Base-by-base conservation (phyloP, 2,888 invertebrate genomes). In the Diarsia rubi region DNA sequence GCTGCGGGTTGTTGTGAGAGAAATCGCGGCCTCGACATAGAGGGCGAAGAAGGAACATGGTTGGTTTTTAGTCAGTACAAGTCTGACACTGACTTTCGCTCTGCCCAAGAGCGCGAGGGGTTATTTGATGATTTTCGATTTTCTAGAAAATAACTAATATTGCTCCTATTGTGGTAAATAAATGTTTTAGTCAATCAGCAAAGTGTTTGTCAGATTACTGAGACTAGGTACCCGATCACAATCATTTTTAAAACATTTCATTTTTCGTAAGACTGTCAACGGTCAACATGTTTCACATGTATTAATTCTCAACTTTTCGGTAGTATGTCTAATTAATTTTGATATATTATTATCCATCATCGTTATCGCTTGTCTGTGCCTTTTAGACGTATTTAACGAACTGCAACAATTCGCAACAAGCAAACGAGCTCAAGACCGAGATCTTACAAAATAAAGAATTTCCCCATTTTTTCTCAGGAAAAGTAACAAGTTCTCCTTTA, bases 401-500 rank as follows among this genome's bases (percentile, higher is more conserved):
- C 27, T 57, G 57, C 19, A 57, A n/a, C 6, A 71, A 19, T n/a
- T 16, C n/a, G 21, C 19, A 70, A 69, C 57, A 21, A 52, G 14
- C 24, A 52, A 52, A 52, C 54, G 27, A 45, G 4, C 37, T 37
- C 14, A 19, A 45, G 0, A 44, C 37, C 24, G 14, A 45, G 37
- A 27, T 57, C 31, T 42, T 44, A 42, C 14, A 21, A 44, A 27
- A 67, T 65, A 69, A 47, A 68, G 67, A 59, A 31, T 66, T 59
- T 47, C 21, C 44, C 24, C 3, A 45, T 68, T 77, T 52, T 54
- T 47, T 16, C 31, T 19, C 54, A 27, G 11, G 19, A 37, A 57
- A 72, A 9, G 65, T 66, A 45, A 24, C 60, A 74, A 66, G 1
- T 69, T 73, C 59, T 59, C 42, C 19, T 63, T 14, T 82, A 69